A percentile compares a stretch with the other conserved stretches of the same genome.
These are phyloP conservation scores for Ormyrus rosae DNA, from an alignment of 2,888 invertebrate genomes.

Conservation along the genomic window DNA sequence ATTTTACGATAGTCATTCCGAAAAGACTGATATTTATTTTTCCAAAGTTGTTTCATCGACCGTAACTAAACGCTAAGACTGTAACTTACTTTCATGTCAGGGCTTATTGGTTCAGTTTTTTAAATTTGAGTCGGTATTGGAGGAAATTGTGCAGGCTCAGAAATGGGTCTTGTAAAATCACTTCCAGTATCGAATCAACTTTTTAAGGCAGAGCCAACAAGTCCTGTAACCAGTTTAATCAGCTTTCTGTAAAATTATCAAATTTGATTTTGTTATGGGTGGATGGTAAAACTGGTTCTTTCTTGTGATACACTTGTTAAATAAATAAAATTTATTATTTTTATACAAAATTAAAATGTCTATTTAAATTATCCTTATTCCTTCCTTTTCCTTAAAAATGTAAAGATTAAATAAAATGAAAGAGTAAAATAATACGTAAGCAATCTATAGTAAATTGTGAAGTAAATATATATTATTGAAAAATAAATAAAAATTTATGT, in stretches of 20 bases:
- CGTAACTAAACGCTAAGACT: constrained; percentile 34
- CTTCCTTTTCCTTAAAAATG: constrained; percentile 11
- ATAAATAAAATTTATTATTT: constrained; percentile 51
- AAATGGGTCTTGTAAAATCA: constrained; percentile 6
- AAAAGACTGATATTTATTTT: constrained; percentile 52
- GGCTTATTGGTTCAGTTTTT: constrained; percentile 55
- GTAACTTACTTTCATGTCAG: constrained; percentile 59
- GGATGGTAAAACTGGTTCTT: constrained; percentile 46
- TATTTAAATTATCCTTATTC: constrained; percentile 10
- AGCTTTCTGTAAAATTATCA: constrained; percentile 48
- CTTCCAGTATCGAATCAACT: constrained; percentile 5
- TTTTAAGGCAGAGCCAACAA: constrained; percentile 39
- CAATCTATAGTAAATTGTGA: neutral
- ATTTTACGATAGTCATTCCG: constrained; percentile 28
- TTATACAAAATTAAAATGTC: constrained; percentile 28
- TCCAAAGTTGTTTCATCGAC: constrained; percentile 56
- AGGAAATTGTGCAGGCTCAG: neutral
- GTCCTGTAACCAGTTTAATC: constrained; percentile 52
- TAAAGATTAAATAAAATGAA: neutral
- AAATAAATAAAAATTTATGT: no score
- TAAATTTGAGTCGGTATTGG: constrained; percentile 19
- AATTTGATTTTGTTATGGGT: constrained; percentile 35
- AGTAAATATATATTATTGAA: neutral
- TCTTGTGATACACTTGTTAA: constrained; percentile 49
- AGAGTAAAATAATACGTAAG: neutral